Evolutionary conservation across 2,113 vertebrate genomes (phyloP), one percentile per base, ranked within the genome.

Genomic region (Conger conger): DNA sequence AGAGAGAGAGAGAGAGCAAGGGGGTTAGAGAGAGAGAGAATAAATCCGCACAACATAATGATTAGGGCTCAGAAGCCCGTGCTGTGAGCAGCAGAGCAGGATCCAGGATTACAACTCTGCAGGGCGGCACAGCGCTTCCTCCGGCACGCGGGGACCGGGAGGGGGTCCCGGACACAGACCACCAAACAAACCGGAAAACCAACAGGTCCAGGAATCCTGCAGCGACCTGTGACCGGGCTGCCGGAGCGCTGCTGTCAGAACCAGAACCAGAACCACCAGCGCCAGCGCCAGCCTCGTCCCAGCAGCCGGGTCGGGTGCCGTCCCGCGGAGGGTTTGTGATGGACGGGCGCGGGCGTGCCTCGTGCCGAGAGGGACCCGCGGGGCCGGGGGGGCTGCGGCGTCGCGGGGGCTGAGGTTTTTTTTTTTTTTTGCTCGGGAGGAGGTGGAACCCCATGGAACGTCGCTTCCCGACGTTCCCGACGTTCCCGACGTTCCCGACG

Each of bases 61-160:
- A 95, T 95, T 92, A 92, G 90, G 89, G 92, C 93, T 93, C 94
- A 94, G 92, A 94, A 94, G 91, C 93, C 90, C 91, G 89, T 93
- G 88, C 92, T 91, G 91, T 94, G 93, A 94, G 92, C 93, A 79
- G 85, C 87, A 91, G 92, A 86, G 93, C 83, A 89, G 89, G 89
- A 93, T 84, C 88, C 89, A 40, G 92, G 94, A 94, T 94, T 93
- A 94, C 89, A 91, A 91, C 85, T 53, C 85, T 87, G 85, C 84
- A 80, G 80, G 76, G 78, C 84, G 87, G 89, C 86, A 86, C 83
- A 35, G 33, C 35, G 76, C 83, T 82, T 36, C 33, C 42, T 35
- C 76, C 18, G 30, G 30, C n/a, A 15, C 3, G 27, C 53, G 15
- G 73, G 76, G 35, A 3, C 57, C 36, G 33, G 23, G 57, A 23